Conservation (phyloP, 2,797 vertebrate genomes). For the Emydoidea blandingii region DNA sequence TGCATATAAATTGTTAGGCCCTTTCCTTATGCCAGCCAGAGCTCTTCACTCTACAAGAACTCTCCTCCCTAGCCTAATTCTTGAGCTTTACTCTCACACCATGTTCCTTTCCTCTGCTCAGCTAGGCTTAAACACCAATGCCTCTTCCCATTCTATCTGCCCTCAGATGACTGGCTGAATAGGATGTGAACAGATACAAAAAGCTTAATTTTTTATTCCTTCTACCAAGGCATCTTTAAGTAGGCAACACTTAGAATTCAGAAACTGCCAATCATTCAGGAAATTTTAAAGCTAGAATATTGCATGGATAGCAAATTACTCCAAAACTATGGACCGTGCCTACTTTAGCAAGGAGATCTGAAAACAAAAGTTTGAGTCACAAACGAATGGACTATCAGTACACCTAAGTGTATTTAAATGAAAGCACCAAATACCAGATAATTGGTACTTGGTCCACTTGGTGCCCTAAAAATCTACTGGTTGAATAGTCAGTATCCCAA, state of each 20-base stretch:
- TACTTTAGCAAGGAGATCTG: too few species aligned
- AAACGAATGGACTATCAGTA: too few species aligned
- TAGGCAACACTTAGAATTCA: too few species aligned
- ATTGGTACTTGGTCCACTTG: too few species aligned
- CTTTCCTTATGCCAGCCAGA: background rate
- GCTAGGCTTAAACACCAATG: background rate
- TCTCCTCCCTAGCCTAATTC: background rate
- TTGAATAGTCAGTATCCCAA: background rate
- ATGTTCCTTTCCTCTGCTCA: background rate
- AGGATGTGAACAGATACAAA: background rate
- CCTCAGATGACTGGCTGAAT: background rate
- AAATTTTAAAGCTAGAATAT: background rate
- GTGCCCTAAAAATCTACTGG: too few species aligned
- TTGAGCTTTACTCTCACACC: background rate
- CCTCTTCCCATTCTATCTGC: background rate
- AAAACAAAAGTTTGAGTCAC: too few species aligned
- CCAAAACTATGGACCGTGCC: too few species aligned
- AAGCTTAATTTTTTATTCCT: too few species aligned
- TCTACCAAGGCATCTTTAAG: background rate
- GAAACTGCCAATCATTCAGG: background rate
- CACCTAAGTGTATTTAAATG: too few species aligned
- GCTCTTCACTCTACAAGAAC: background rate
- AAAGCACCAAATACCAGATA: too few species aligned
- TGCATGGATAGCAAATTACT: background rate
- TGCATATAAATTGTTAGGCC: accelerated